Conservation (phyloP, 2,797 vertebrate species). For the Pterois miles region DNA sequence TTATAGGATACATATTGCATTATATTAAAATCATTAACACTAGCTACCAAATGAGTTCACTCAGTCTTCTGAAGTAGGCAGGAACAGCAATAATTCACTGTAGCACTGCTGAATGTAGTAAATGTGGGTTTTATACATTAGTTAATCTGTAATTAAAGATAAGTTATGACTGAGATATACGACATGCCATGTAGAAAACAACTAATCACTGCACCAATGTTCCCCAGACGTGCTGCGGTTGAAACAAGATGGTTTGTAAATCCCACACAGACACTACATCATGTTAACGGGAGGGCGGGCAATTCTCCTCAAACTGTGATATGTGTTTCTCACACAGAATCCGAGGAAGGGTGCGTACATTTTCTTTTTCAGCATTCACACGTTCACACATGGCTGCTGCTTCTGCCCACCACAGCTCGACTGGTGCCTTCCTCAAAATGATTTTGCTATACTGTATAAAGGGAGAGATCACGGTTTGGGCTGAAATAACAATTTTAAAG, state of each 20-base stretch:
- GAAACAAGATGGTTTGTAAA: constrained; percentile 13
- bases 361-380: constrained; percentile 3
- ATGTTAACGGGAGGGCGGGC: not conserved
- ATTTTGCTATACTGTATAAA: not conserved
- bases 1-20: not conserved
- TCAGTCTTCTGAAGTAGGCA: not conserved
- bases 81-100: constrained; percentile 1
- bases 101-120: not conserved
- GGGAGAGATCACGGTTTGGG: not conserved
- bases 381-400: not conserved
- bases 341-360: not conserved
- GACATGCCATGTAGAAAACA: not conserved
- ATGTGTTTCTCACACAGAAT: not conserved
- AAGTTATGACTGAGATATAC: constrained; percentile 16
- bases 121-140: constrained; percentile 1
- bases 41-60: not conserved
- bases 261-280: constrained; percentile 22
- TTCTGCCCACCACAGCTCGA: not conserved
- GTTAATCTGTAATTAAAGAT: constrained; percentile 26
- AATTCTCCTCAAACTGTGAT: not conserved
- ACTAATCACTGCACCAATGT: not conserved
- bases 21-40: not conserved
- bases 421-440: not conserved
- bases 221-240: constrained; percentile 14
- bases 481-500: not conserved